A percentile compares a stretch with the other conserved stretches of the same genome.
Evolutionary conservation across 2,888 invertebrate genomes (phyloP).

Genomic region (Bellardia bayeri): DNA sequence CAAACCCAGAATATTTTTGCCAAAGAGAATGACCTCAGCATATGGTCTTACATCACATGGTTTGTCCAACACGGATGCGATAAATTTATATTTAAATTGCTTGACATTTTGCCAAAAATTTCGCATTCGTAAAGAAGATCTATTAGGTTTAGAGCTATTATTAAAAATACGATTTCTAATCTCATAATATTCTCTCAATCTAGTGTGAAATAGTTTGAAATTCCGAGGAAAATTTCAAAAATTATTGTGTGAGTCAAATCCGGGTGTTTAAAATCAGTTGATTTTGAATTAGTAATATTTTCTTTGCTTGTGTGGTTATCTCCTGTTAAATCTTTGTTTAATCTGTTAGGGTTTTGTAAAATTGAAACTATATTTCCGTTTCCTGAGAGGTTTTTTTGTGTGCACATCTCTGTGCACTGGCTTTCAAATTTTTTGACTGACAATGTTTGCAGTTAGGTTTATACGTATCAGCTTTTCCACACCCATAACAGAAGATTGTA

Average conservation of each 20-base stretch:
- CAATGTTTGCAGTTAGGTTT: too few species aligned
- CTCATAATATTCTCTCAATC: constrained; percentile 23
- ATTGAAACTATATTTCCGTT: not conserved
- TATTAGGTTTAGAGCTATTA: not conserved
- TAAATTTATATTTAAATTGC: constrained; percentile 14
- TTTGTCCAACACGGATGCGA: constrained; percentile 17
- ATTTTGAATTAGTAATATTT: not conserved
- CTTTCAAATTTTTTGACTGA: too few species aligned
- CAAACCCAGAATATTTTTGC: constrained; percentile 39
- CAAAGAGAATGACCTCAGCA: constrained; percentile 47
- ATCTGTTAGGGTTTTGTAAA: not conserved
- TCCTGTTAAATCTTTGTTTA: too few species aligned
- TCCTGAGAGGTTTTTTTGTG: not conserved
- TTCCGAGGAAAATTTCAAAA: constrained; percentile 1
- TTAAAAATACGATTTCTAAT: not conserved
- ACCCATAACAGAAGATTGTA: constrained; percentile 11
- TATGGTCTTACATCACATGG: constrained; percentile 62
- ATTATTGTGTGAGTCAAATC: not conserved
- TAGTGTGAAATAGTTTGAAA: constrained; percentile 22
- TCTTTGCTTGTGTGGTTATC: too few species aligned
- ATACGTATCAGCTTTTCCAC: too few species aligned
- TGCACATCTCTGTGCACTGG: too few species aligned
- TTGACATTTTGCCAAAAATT: constrained; percentile 47
- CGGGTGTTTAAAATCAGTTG: not conserved
- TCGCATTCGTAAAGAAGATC: constrained; percentile 18